These are phyloP conservation scores for Drosophila mayaguana DNA, from an alignment of 2,888 invertebrate genomes.

Conservation along the genomic window DNA sequence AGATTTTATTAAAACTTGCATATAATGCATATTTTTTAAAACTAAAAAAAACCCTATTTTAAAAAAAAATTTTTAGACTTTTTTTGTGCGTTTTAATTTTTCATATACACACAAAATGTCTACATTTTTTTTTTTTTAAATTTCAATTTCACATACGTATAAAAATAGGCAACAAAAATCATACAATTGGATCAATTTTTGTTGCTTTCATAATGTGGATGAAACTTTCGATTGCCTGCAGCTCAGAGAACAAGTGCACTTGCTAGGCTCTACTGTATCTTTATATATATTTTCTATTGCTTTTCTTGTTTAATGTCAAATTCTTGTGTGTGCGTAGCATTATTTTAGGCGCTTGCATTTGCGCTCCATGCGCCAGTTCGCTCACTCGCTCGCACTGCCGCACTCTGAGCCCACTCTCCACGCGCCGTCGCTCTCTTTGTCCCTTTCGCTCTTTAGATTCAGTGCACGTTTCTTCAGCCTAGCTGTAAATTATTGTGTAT, in stretches of 20 bases:
- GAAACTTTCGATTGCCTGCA: neutral
- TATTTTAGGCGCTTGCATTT: constrained; percentile 50
- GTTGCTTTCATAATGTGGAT: neutral
- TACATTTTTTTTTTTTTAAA: no score
- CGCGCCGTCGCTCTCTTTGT: neutral
- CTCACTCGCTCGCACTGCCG: neutral
- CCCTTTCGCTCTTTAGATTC: constrained; percentile 56
- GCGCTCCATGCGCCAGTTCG: neutral
- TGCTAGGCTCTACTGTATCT: neutral
- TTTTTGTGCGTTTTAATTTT: no score
- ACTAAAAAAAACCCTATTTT: no score
- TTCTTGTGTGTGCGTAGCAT: constrained; percentile 25
- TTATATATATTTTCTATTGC: constrained; percentile 13
- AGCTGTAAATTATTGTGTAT: constrained; percentile 79
- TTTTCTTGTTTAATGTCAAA: constrained; percentile 42
- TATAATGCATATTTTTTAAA: no score
- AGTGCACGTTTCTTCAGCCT: constrained; percentile 68
- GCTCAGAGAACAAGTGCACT: neutral
- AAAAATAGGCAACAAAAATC: no score
- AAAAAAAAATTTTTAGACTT: no score
- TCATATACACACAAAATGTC: no score
- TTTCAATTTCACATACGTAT: no score
- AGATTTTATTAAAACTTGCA: no score
- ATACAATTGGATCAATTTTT: neutral
- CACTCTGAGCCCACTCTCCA: neutral